Base-by-base conservation (phyloP, 2,113 vertebrate genomes). In the Syrmaticus mikado region DNA sequence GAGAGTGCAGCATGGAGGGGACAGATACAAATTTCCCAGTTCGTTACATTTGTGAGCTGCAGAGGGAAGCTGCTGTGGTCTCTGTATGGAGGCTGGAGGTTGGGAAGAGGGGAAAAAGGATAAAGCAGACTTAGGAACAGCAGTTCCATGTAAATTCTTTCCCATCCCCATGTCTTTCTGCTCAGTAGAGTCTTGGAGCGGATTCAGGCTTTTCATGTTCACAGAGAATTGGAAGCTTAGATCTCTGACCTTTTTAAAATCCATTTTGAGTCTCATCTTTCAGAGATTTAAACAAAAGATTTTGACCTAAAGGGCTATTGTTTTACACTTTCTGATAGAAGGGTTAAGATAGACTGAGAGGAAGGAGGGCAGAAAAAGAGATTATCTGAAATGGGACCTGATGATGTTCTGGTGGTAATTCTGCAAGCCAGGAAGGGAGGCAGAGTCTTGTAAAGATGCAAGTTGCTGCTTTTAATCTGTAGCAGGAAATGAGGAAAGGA, bases 181-280 rank as follows among this genome's bases (percentile, higher is more conserved):
- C 71, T 50, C 40, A n/a, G 66, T 61, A 46, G 80, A 84, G 43
- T 82, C 50, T 94, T 83, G 61, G 83, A 84, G 48, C 3, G 0
- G 50, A 50, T 84, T 92, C 86, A 95, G 87, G 76, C 48, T 81
- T 95, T 97, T 96, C 82, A 40, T 62, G 53, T 67, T 77, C 85
- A 78, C 82, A 91, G 85, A 87, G 85, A 68, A 94, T 83, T 25
- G 6, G 76, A 97, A 84, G 82, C 92, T 92, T 68, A 67, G 92
- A 93, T 94, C 94, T 97, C 93, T 97, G 95, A 97, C 96, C 97
- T 97, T 98, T 97, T 97, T 95, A 96, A 94, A 94, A 91, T 95
- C 96, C 95, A 95, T 97, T 97, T 95, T 93, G 92, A 97, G 80
- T 94, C 93, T 97, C 65, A 40, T 92, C 92, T 97, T 95, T 97